phyloP scores from a whole-genome alignment of 2,113 vertebrate species.

The Athene noctua region DNA sequence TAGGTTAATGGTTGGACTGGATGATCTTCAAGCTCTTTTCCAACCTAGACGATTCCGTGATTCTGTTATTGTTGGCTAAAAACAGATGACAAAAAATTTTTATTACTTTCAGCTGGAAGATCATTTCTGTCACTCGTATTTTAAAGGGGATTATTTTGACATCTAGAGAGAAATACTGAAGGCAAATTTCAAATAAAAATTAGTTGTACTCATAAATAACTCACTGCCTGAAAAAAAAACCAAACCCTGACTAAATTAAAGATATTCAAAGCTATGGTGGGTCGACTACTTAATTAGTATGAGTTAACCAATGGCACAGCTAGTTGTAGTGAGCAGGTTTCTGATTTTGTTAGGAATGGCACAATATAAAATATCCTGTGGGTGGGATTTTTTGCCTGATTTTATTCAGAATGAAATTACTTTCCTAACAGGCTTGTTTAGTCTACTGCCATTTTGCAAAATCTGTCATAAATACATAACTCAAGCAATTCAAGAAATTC shows the following conservation, averaged over 20 bases:
- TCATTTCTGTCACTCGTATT: not conserved
- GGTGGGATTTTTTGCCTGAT: not conserved
- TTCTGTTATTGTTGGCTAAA: not conserved
- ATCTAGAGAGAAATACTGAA: not conserved
- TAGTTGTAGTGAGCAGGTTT: not conserved
- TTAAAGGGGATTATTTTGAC: not conserved
- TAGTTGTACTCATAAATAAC: not conserved
- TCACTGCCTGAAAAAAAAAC: not conserved
- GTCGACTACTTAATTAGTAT: not conserved
- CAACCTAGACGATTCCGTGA: too few species aligned
- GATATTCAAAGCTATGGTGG: not conserved
- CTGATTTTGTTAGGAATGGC: not conserved
- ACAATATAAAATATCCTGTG: not conserved
- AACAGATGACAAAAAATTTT: not conserved
- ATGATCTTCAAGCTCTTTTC: too few species aligned
- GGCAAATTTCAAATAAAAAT: not conserved
- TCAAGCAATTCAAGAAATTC: not conserved
- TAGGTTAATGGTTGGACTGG: too few species aligned
- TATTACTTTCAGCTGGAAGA: not conserved
- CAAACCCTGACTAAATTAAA: not conserved
- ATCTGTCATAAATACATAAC: not conserved
- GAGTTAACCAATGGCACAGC: not conserved
- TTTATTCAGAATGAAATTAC: not conserved
- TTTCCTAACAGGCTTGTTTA: not conserved
- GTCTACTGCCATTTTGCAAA: not conserved